Conservation (phyloP, 1,140 invertebrate genomes). For the Laupala kohalensis region DNA sequence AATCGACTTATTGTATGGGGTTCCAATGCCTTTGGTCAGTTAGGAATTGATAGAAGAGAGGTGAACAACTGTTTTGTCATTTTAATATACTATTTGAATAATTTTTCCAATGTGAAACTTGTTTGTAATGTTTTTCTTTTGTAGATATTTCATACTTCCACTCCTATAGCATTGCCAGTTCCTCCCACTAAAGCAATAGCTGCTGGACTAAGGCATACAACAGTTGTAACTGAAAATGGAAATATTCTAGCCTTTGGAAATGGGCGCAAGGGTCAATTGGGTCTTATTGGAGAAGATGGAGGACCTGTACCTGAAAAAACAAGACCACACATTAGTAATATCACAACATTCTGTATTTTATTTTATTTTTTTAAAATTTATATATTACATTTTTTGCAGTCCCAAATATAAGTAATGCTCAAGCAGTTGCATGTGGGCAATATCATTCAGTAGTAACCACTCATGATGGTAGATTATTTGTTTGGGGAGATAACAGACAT, state of each 20-base stretch:
- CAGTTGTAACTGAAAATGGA: conserved; percentile 42
- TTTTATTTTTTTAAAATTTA: not conserved
- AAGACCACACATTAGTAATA: conserved; percentile 35
- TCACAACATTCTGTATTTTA: not conserved
- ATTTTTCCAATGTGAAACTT: not conserved
- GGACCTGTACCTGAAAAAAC: conserved; percentile 20
- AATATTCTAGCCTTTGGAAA: conserved; percentile 44
- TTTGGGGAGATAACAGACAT: conserved; percentile 63
- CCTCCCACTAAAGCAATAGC: conserved; percentile 21
- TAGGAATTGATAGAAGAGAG: conserved; percentile 31
- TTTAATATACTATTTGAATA: not conserved
- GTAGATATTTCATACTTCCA: conserved; percentile 33
- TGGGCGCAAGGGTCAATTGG: conserved; percentile 49
- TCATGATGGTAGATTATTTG: conserved; percentile 38
- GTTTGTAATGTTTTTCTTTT: conserved; percentile 17
- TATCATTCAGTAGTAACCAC: conserved; percentile 52
- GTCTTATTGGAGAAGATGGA: conserved; percentile 31
- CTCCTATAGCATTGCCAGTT: conserved; percentile 28
- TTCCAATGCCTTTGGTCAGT: conserved; percentile 56
- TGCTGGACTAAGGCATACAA: conserved; percentile 53
- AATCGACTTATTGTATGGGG: conserved; percentile 59
- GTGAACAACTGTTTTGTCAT: conserved; percentile 10
- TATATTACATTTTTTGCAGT: conserved; percentile 29
- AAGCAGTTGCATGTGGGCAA: conserved; percentile 52
- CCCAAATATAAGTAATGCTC: conserved; percentile 35